Percentiles rank a stretch among this genome's conserved stretches.
phyloP scores from a whole-genome alignment of 2,888 invertebrate genomes.

The Geophilus truncorum region DNA sequence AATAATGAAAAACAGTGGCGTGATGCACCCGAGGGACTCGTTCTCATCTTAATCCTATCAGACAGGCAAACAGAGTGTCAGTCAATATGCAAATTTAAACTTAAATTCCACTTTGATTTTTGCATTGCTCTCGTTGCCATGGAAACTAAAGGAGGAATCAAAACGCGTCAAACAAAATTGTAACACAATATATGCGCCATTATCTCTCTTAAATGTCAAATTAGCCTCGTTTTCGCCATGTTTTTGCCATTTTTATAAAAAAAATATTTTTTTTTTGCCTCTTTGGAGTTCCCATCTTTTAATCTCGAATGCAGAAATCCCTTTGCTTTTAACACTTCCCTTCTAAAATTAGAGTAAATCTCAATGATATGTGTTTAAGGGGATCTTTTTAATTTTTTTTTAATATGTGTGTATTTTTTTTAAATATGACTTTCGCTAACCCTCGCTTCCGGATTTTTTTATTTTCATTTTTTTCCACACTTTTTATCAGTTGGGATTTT shows the following conservation, averaged over 20 bases:
- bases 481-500: not conserved
- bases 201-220: not conserved
- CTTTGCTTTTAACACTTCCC: slow-evolving; percentile 3
- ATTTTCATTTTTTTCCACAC: not conserved
- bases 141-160: not conserved
- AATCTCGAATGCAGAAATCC: not conserved
- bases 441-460: slow-evolving; percentile 6
- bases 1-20: slow-evolving; percentile 20
- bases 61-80: slow-evolving; percentile 7
- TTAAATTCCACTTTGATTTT: slow-evolving; percentile 10
- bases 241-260: not conserved
- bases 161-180: not conserved
- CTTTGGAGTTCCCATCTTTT: no score
- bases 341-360: slow-evolving; percentile 7
- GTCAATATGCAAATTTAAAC: slow-evolving; percentile 16
- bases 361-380: slow-evolving; percentile 1
- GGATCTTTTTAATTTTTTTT: not conserved
- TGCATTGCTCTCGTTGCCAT: not conserved
- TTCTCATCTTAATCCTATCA: slow-evolving; percentile 16
- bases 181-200: no score
- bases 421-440: not conserved
- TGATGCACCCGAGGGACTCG: slow-evolving; percentile 15
- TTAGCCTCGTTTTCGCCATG: not conserved
- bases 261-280: not conserved
- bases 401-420: not conserved